These are phyloP conservation scores for Odocoileus virginianus DNA, from an alignment of 2,113 vertebrate species.

Conservation along the genomic window DNA sequence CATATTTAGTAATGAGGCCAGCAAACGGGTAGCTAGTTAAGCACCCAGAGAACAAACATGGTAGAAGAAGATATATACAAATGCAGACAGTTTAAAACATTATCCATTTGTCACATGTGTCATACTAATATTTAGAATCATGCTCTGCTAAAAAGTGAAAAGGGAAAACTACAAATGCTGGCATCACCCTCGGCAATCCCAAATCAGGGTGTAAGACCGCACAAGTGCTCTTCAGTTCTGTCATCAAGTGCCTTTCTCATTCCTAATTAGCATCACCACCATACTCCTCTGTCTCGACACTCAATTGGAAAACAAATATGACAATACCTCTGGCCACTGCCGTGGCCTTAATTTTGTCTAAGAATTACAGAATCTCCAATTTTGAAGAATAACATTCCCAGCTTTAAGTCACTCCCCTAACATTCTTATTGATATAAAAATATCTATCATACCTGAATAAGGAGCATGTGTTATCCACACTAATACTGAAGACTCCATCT, in stretches of 20 bases:
- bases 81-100: background rate
- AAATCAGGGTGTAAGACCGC: background rate
- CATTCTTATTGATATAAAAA: background rate
- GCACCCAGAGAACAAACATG: background rate
- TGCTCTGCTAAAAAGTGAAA: background rate
- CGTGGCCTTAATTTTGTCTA: background rate
- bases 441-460: constrained; percentile 89
- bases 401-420: background rate
- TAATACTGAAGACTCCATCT: constrained; percentile 95
- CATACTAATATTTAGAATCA: background rate
- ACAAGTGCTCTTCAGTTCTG: background rate
- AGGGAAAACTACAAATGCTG: background rate
- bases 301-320: background rate
- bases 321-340: background rate
- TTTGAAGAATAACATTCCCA: background rate
- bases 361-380: background rate
- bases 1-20: background rate
- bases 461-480: constrained; percentile 94
- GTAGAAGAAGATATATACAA: background rate
- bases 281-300: background rate
- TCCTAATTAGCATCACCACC: background rate
- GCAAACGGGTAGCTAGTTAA: background rate
- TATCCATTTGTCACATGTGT: background rate
- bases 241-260: background rate
- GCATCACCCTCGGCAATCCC: background rate